These are phyloP conservation scores for Eupleurogrammus muticus DNA, from an alignment of 2,797 vertebrate genomes.

Conservation along the genomic window DNA sequence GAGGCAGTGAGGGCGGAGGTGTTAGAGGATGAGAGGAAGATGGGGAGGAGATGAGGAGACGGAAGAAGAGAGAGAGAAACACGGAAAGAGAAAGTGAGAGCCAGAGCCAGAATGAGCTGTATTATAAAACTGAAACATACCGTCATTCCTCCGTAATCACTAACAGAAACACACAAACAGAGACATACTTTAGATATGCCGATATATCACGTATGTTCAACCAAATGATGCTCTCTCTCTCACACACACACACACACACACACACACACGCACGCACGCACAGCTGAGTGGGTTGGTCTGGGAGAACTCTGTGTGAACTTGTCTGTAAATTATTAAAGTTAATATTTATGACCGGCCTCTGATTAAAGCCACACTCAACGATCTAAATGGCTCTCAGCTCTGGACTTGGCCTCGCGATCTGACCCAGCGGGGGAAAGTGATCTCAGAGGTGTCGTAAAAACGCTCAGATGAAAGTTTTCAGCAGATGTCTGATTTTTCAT, in stretches of 20 bases:
- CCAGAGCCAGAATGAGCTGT: constrained; percentile 22
- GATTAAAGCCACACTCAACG: constrained; percentile 50
- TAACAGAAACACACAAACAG: constrained; percentile 30
- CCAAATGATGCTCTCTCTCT: not conserved
- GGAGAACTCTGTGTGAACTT: constrained; percentile 66
- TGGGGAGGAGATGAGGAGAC: not conserved
- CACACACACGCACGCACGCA: not conserved
- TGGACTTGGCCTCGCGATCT: not conserved
- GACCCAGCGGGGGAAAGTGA: not conserved
- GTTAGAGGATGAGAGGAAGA: not conserved
- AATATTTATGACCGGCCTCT: constrained; percentile 58
- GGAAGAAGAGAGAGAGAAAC: not conserved
- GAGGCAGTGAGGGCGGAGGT: not conserved
- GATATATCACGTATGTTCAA: constrained; percentile 9
- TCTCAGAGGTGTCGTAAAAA: constrained; percentile 1
- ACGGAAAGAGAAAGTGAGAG: not conserved
- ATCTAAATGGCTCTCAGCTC: constrained; percentile 27
- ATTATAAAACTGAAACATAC: constrained; percentile 34
- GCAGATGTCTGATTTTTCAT: not conserved
- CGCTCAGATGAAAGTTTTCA: not conserved
- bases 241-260: constrained; percentile 24
- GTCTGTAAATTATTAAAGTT: constrained; percentile 67
- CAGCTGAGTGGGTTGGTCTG: constrained; percentile 8
- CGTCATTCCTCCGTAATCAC: constrained; percentile 34
- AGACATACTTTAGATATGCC: constrained; percentile 1